Evolutionary conservation across 2,888 invertebrate species (phyloP).

Genomic region (Microctonus aethiopoides): DNA sequence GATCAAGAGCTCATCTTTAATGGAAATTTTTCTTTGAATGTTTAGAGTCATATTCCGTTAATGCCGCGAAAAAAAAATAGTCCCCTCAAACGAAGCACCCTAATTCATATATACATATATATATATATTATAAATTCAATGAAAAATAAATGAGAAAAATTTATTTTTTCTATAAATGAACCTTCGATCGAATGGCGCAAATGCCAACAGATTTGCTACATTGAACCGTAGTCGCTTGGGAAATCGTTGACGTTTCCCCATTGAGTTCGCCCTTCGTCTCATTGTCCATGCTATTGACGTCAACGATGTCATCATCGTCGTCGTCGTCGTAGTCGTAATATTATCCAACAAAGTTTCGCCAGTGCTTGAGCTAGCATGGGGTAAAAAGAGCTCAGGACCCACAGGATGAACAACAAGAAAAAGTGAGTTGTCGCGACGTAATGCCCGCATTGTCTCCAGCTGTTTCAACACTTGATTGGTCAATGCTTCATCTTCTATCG

Average conservation of each 20-base stretch:
- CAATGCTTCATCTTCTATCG: slow-evolving; percentile 63
- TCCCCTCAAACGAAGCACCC: too few species aligned
- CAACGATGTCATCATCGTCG: background rate
- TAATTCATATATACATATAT: too few species aligned
- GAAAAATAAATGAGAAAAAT: background rate
- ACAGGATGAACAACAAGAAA: slow-evolving; percentile 67
- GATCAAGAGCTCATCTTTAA: too few species aligned
- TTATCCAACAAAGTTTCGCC: slow-evolving; percentile 26
- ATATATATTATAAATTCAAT: background rate
- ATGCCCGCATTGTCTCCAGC: slow-evolving; percentile 66
- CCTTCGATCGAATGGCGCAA: slow-evolving; percentile 63
- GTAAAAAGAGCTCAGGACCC: slow-evolving; percentile 55
- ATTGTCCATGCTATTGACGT: slow-evolving; percentile 18
- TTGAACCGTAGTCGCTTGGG: slow-evolving; percentile 19
- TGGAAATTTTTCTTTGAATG: too few species aligned
- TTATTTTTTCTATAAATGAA: slow-evolving; percentile 36
- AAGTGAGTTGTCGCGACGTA: slow-evolving; percentile 65
- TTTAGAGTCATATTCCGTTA: too few species aligned
- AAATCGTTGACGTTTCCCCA: slow-evolving; percentile 32
- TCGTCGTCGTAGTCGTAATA: slow-evolving; percentile 28
- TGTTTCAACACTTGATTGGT: slow-evolving; percentile 65
- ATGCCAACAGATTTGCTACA: slow-evolving; percentile 52
- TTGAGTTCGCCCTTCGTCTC: slow-evolving; percentile 23
- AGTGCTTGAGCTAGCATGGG: slow-evolving; percentile 42
- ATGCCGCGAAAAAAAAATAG: too few species aligned